Evolutionary conservation across 2,113 vertebrate genomes (phyloP), one percentile per base, ranked within the genome.

Genomic region (Psephotus haematonotus): DNA sequence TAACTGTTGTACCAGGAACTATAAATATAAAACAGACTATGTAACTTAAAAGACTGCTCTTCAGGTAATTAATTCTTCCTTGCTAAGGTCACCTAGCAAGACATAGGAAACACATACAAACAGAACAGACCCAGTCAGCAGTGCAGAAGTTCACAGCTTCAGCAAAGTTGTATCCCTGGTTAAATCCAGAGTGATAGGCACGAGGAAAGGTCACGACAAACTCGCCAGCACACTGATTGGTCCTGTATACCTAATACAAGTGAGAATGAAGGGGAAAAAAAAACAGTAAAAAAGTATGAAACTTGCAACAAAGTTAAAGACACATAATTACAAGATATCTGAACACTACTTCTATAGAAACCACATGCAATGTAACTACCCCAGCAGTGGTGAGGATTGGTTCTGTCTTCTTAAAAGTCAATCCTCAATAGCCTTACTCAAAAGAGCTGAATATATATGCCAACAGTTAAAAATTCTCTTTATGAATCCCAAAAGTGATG

Each of bases 141-240:
- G 99, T 99, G 97, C 99, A 99, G 98, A 99, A 99, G 97, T 99
- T 99, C 77, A 99, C 99, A 37, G 99, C 99, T 97, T 99, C 99
- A 59, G 99, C 99, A 76, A 99, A 99, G 98, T 99, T 99, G 97
- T 99, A 99, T 57, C 99, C 99, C 98, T 99, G 99, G 97, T 99
- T 99, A 98, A 99, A 99, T 95, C 99, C 99, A 59, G 99, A 99
- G 96, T 99, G 99, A 96, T 99, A 99, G 53, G 99, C 99, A 95
- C 99, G 98, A 77, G 99, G 99, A 93, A 99, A 99, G 8, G 99
- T 99, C 94, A 99, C 99, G 74, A 99, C 99, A 97, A 99, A 99
- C 96, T 99, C 99, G 9, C 99, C 99, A 47, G 99, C 99, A 93
- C 99, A 99, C 95, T 99, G 99, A 98, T 99, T 99, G 91, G 99